phyloP scores from a whole-genome alignment of 2,113 vertebrate species.

The Lipophrys pholis region DNA sequence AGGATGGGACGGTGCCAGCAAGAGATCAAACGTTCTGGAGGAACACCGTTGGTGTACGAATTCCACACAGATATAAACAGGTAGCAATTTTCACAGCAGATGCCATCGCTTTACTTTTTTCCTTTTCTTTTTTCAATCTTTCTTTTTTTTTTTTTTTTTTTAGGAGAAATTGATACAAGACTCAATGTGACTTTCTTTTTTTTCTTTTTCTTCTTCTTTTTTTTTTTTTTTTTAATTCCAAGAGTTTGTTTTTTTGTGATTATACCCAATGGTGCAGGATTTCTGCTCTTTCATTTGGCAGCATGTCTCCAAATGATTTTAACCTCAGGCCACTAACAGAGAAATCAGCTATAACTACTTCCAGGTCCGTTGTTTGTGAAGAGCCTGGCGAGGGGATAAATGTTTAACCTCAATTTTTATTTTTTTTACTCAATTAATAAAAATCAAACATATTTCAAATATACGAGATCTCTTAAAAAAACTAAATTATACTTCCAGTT shows the following conservation, averaged over 20 bases:
- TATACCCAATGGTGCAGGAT: background rate
- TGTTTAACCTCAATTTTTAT: background rate
- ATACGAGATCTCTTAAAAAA: too few relatives aligned
- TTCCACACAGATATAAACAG: background rate
- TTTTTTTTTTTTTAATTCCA: background rate
- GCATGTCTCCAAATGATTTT: background rate
- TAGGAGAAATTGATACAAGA: background rate
- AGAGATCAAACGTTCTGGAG: slow-evolving; percentile 42
- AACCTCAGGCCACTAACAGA: background rate
- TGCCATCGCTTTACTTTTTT: too few relatives aligned
- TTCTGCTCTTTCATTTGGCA: background rate
- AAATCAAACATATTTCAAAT: background rate
- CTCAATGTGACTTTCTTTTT: background rate
- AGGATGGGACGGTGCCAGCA: slow-evolving; percentile 13
- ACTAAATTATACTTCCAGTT: too few relatives aligned
- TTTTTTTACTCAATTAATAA: background rate
- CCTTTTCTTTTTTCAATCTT: background rate
- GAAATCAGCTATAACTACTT: background rate
- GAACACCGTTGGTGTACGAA: background rate
- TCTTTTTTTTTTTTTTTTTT: too few relatives aligned
- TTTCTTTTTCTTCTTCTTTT: background rate
- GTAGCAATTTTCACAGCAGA: slow-evolving; percentile 11
- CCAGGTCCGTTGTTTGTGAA: background rate
- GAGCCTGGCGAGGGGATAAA: background rate
- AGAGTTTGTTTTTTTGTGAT: background rate